phyloP scores from a whole-genome alignment of 2,113 vertebrate genomes.

The Pseudopipra pipra region DNA sequence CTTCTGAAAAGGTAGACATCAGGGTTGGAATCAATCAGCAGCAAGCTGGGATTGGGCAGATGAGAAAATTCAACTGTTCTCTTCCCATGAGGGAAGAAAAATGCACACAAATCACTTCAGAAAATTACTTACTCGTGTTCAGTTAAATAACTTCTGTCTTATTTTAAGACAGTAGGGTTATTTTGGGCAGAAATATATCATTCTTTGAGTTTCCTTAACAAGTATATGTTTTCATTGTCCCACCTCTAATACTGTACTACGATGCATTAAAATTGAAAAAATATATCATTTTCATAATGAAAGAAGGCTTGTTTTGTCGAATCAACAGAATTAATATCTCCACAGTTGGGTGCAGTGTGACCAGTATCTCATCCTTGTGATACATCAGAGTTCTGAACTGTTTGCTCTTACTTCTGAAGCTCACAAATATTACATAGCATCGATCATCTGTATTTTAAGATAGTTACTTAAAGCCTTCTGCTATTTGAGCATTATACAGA shows the following conservation, averaged over 20 bases:
- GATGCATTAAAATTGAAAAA: background rate
- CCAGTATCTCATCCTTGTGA: background rate
- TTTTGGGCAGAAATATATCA: background rate
- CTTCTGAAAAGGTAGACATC: background rate
- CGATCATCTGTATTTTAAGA: background rate
- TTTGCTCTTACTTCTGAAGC: background rate
- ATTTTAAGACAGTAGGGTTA: background rate
- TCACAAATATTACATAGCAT: accelerated
- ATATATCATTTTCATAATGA: accelerated
- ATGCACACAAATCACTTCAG: background rate
- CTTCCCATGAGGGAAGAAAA: background rate
- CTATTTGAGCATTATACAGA: background rate
- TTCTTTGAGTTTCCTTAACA: background rate
- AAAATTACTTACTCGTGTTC: background rate
- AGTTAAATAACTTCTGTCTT: background rate
- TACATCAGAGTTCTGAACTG: background rate
- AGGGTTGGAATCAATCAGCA: background rate
- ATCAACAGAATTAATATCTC: background rate
- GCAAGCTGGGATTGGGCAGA: background rate
- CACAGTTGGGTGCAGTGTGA: background rate
- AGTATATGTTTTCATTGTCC: background rate
- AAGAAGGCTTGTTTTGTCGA: background rate
- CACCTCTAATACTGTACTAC: background rate
- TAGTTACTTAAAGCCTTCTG: background rate
- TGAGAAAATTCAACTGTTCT: background rate